phyloP scores from a whole-genome alignment of 1,140 invertebrate species.

The Euura saliciscinereae region DNA sequence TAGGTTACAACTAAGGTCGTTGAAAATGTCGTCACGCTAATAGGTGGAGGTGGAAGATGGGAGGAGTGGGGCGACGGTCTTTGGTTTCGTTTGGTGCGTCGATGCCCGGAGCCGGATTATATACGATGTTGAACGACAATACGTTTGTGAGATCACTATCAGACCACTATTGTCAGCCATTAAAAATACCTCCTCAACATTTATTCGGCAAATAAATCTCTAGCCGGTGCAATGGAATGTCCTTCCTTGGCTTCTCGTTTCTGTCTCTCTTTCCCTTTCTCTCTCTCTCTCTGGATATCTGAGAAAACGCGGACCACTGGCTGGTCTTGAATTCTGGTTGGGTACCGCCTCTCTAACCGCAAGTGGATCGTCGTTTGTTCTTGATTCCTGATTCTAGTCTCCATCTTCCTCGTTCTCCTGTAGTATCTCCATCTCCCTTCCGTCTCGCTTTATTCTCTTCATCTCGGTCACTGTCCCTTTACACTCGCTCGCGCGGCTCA shows the following conservation, averaged over 20 bases:
- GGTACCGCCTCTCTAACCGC: neutral
- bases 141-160: slow-evolving; percentile 47
- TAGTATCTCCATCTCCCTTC: slow-evolving; percentile 9
- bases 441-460: slow-evolving; percentile 8
- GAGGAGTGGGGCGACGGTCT: neutral
- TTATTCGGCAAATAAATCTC: slow-evolving; percentile 46
- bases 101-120: slow-evolving; percentile 45
- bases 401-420: slow-evolving; percentile 17
- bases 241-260: slow-evolving; percentile 24
- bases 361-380: slow-evolving; percentile 7
- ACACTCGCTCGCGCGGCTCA: neutral
- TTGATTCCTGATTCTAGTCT: slow-evolving; percentile 3
- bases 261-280: slow-evolving; percentile 13
- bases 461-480: slow-evolving; percentile 9
- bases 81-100: slow-evolving; percentile 43
- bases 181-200: slow-evolving; percentile 48
- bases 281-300: slow-evolving; percentile 20
- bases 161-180: slow-evolving; percentile 40
- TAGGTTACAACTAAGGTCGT: too few relatives aligned
- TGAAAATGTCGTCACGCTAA: too few relatives aligned
- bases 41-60: neutral
- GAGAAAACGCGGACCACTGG: slow-evolving; percentile 31
- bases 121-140: slow-evolving; percentile 46
- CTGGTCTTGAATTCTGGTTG: slow-evolving; percentile 9
- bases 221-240: slow-evolving; percentile 34